These are phyloP conservation scores for Gallinago solitaria DNA, from an alignment of 2,797 vertebrate species.

Conservation along the genomic window DNA sequence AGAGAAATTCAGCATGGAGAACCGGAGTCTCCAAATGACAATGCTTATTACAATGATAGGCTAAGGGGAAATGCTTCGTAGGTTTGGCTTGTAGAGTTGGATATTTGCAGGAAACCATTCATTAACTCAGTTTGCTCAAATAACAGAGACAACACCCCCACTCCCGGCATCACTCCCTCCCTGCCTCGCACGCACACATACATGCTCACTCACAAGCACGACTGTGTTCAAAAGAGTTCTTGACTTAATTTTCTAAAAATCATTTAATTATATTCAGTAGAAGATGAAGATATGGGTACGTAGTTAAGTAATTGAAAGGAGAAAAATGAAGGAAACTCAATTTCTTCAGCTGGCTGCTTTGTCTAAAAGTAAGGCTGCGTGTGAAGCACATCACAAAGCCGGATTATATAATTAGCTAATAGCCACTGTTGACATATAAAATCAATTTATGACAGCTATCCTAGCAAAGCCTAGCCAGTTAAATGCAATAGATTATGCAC, in stretches of 20 bases:
- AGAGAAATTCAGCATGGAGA: slow-evolving; percentile 23
- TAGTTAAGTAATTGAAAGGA: slow-evolving; percentile 56
- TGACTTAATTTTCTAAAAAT: slow-evolving; percentile 46
- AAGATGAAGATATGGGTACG: slow-evolving; percentile 49
- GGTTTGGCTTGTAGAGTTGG: not conserved
- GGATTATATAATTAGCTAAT: slow-evolving; percentile 23
- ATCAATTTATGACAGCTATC: slow-evolving; percentile 50
- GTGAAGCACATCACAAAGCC: not conserved
- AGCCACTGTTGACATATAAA: not conserved
- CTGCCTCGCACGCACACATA: not conserved
- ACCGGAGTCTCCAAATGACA: not conserved
- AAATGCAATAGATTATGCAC: slow-evolving; percentile 28
- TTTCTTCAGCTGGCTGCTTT: not conserved
- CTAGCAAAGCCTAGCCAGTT: slow-evolving; percentile 27
- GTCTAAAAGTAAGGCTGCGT: slow-evolving; percentile 31
- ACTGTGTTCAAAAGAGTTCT: slow-evolving; percentile 27
- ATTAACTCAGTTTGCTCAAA: not conserved
- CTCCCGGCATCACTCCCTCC: not conserved
- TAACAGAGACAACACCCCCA: not conserved
- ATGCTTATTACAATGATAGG: not conserved
- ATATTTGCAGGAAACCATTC: not conserved
- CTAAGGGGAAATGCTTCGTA: not conserved
- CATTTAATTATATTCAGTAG: slow-evolving; percentile 39
- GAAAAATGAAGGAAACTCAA: not conserved
- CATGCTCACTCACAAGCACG: slow-evolving; percentile 12